Percentiles rank a stretch among this genome's conserved stretches.
These are phyloP conservation scores for Anabas testudineus DNA, from an alignment of 2,797 vertebrate species.

Conservation along the genomic window DNA sequence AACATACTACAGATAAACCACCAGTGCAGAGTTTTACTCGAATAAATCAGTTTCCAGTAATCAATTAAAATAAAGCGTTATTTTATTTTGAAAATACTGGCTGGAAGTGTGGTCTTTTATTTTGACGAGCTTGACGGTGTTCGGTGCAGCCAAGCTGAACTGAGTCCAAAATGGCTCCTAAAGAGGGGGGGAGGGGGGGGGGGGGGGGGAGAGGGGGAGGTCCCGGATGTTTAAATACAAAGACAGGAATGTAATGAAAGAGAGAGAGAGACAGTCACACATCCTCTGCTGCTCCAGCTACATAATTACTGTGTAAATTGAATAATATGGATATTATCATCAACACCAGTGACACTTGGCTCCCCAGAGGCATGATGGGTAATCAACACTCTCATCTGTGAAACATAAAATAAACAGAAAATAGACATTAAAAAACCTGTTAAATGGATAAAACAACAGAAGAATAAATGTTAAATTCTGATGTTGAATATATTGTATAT, in stretches of 20 bases:
- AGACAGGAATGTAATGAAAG: not conserved
- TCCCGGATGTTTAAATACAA: slow-evolving; percentile 20
- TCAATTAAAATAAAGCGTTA: not conserved
- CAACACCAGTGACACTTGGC: not conserved
- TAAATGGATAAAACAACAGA: too few species aligned
- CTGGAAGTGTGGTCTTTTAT: not conserved
- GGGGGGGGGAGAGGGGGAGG: slow-evolving; percentile 6
- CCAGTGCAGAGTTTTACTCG: too few species aligned
- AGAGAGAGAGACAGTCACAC: too few species aligned
- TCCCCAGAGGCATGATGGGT: slow-evolving; percentile 34
- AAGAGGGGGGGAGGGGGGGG: slow-evolving; percentile 7
- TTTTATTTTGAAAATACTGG: slow-evolving; percentile 40
- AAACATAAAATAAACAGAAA: too few species aligned
- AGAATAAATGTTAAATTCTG: too few species aligned
- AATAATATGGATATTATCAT: not conserved
- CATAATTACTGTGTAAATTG: not conserved
- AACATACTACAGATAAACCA: too few species aligned
- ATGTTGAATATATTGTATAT: too few species aligned
- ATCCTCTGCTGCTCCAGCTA: not conserved
- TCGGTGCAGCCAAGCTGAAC: slow-evolving; percentile 47
- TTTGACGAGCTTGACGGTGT: accelerated
- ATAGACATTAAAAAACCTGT: too few species aligned
- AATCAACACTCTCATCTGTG: not conserved
- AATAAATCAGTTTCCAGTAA: too few species aligned
- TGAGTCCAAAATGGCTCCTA: slow-evolving; percentile 62